Evolutionary conservation across 2,888 invertebrate species (phyloP).

Genomic region (Ormyrus thymus): DNA sequence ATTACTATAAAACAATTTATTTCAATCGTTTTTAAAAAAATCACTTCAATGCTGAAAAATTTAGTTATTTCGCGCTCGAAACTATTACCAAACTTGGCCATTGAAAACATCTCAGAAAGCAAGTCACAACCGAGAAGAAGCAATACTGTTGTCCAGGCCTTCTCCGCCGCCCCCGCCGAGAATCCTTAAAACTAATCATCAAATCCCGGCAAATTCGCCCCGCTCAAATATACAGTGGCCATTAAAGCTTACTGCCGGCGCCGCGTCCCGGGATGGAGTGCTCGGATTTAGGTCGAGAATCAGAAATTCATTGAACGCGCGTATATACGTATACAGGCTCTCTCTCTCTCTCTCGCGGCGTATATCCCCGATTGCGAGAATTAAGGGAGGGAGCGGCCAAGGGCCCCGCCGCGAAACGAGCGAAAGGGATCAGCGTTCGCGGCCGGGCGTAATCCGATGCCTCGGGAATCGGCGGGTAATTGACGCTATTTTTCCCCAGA

Average conservation of each 20-base stretch:
- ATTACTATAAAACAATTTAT: too few relatives aligned
- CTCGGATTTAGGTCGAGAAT: constrained; percentile 44
- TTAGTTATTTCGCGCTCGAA: too few relatives aligned
- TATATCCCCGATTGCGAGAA: constrained; percentile 36
- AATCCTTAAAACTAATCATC: too few relatives aligned
- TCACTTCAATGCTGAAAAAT: too few relatives aligned
- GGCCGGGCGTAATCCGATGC: constrained; percentile 69
- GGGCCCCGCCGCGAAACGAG: constrained; percentile 66
- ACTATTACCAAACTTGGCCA: too few relatives aligned
- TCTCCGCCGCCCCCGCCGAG: too few relatives aligned
- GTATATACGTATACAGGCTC: not conserved
- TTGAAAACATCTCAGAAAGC: too few relatives aligned
- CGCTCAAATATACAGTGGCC: constrained; percentile 17
- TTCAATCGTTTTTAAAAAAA: too few relatives aligned
- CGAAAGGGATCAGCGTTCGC: constrained; percentile 69
- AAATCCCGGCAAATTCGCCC: not conserved
- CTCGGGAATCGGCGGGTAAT: constrained; percentile 72
- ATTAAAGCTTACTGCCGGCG: constrained; percentile 12
- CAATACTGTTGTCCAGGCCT: too few relatives aligned
- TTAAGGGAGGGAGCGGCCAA: constrained; percentile 18
- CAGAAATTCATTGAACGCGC: constrained; percentile 44
- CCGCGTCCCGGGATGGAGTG: not conserved
- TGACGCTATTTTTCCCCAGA: constrained; percentile 67
- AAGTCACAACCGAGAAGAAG: too few relatives aligned
- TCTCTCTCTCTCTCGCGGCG: too few relatives aligned